Conservation (phyloP, 2,113 vertebrate genomes). For the Chauna torquata region DNA sequence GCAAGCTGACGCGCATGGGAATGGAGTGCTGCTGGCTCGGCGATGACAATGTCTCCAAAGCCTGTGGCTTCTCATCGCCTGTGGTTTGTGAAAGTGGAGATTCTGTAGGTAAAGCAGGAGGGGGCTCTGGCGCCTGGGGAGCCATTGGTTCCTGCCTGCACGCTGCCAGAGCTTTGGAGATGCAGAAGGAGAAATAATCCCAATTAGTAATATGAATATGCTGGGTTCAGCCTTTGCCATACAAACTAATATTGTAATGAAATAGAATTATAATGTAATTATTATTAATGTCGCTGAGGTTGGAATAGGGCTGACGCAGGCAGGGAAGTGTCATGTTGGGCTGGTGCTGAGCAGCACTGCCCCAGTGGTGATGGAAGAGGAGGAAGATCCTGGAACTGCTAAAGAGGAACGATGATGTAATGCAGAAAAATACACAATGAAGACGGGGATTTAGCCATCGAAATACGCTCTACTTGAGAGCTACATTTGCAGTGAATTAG, state of each 20-base stretch:
- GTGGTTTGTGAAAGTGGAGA: rapidly evolving
- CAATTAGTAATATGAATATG: neutral
- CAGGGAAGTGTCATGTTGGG: neutral
- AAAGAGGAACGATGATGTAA: neutral
- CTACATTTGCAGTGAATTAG: neutral
- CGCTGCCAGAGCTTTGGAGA: rapidly evolving
- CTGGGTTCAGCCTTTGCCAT: neutral
- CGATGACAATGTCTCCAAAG: neutral
- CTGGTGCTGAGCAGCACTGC: rapidly evolving
- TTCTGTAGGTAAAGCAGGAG: neutral
- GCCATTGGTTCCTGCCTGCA: neutral
- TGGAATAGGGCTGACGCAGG: neutral
- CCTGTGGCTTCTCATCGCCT: too few species aligned
- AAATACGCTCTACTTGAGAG: neutral
- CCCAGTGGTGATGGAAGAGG: neutral
- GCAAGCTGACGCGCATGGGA: rapidly evolving
- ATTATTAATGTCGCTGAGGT: neutral
- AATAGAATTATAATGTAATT: neutral
- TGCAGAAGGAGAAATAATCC: neutral
- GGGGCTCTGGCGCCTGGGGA: neutral
- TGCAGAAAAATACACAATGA: rapidly evolving
- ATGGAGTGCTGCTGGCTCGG: neutral
- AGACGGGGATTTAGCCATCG: neutral
- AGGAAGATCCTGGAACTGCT: neutral
- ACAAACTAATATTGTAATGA: neutral